Evolutionary conservation across 2,113 vertebrate genomes (phyloP), one percentile per base, ranked within the genome.

Genomic region (Romanogobio albipinnatus): DNA sequence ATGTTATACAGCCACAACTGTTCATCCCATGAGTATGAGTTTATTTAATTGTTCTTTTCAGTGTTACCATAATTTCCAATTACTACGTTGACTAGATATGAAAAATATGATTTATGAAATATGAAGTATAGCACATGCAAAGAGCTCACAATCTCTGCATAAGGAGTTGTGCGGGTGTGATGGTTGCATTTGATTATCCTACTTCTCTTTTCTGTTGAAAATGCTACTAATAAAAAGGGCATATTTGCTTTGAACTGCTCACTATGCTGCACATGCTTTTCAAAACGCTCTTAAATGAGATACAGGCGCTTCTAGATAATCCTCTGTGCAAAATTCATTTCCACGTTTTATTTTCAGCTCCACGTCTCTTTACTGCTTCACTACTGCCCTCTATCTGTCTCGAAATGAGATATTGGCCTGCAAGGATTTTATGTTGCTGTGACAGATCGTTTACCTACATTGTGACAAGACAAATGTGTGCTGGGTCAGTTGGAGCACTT

Each of bases 341-440:
- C 39, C 68, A 85, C 1, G 24, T 56, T 73, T 33, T 9, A 43
- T 68, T 39, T 64, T 49, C 45, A 59, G 26, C 13, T 61, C 51
- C 22, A 53, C 24, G 2, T 53, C 61, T 68, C 33, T 64, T 47
- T 29, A 19, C 61, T 15, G 71, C 15, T 61, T 73, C 24, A 39
- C 29, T 9, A 47, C 81, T 90, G 88, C 89, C 85, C 45, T 45
- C 87, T 88, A 33, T 76, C 87, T 83, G 49, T 70, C 6, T 43
- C 17, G 3, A 5, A 2, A 53, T 29, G 59, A 59, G 29, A 5
- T 29, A n/a, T 24, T 83, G n/a, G 11, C 45, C 8, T 53, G 11
- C 5, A 7, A 47, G 45, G 19, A 15, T 81, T 68, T 61, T 19
- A 58, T 4, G 22, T 9, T 14, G 22, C 17, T 9, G 5, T 81